Evolutionary conservation across 2,797 vertebrate genomes (phyloP), one percentile per base, ranked within the genome.

Genomic region (Oreochromis mossambicus): DNA sequence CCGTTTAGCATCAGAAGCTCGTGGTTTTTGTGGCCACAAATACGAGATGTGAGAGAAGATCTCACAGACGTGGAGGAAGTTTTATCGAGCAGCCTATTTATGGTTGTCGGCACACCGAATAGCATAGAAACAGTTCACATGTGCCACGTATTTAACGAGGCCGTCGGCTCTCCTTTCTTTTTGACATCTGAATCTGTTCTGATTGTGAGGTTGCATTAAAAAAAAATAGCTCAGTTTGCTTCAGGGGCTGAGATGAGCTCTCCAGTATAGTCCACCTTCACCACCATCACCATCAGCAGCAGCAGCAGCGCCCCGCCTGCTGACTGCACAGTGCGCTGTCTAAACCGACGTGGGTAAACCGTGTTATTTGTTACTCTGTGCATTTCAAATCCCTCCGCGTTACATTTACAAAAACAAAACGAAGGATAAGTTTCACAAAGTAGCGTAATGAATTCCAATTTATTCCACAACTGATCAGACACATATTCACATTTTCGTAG

Each of bases 391-490:
- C 2, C 8, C 66, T 46, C 41, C 21, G 8, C 3, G 5, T 50
- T 2, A 9, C 11, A 10, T 17, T 46, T 4, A 46, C 58, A 63
- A 36, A 63, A 36, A 36, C 32, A 61, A 61, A 41, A 21, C 56
- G 32, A 73, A 48, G 15, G 3, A 41, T 41, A 29, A 2, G 29
- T n/a, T 29, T 56, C 24, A 52, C 17, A 48, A n/a, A 24, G 82
- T 34, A 55, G 34, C 14, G 3, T 81, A 19, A 83, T 75, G 14
- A 79, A 34, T 5, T 89, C 32, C 58, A n/a, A 13, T 95, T 95
- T 93, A 95, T 94, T 96, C 34, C 55, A 50, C 54, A 79, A 80
- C 38, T n/a, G 50, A 58, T 86, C 63, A 81, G 78, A 84, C 84
- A 88, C 73, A 90, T 63, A 78, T 91, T 91, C 82, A 87, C 43